phyloP scores from a whole-genome alignment of 2,797 vertebrate genomes.

The Trachurus trachurus region DNA sequence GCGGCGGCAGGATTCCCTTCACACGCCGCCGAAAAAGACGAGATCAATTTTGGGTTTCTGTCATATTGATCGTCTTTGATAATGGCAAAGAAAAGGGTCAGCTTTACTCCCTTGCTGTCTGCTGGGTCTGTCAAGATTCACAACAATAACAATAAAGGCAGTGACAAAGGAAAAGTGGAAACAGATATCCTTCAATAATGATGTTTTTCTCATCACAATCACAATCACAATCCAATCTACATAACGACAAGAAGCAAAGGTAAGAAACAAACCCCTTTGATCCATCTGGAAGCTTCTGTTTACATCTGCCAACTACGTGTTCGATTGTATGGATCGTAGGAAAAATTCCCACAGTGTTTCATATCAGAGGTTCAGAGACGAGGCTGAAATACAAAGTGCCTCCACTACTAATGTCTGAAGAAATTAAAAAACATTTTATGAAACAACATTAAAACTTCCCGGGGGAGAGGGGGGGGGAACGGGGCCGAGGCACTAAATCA shows the following conservation, averaged over 20 bases:
- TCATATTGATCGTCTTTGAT: conserved; percentile 64
- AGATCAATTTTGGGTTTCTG: conserved; percentile 54
- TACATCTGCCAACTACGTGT: too few relatives aligned
- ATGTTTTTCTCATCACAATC: conserved; percentile 13
- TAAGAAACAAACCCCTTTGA: background rate
- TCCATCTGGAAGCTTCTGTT: background rate
- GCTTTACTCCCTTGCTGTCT: conserved; percentile 8
- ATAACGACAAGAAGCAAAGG: too few relatives aligned
- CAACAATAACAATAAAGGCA: conserved; percentile 5
- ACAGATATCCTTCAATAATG: background rate
- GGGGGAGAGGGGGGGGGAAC: background rate
- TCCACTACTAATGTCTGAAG: background rate
- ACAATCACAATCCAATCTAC: background rate
- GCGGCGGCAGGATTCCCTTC: conserved; percentile 27
- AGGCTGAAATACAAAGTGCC: background rate
- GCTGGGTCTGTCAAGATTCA: conserved; percentile 11
- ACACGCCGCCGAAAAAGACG: conserved; percentile 32
- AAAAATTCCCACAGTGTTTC: background rate
- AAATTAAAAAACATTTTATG: background rate
- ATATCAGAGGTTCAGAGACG: background rate
- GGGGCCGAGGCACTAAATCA: conserved; percentile 4
- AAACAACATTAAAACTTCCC: conserved; percentile 2
- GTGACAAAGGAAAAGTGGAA: conserved; percentile 9
- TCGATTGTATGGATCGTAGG: background rate
- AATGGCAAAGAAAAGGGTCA: conserved; percentile 55